These are phyloP conservation scores for Caenorhabditis sinica DNA, from an alignment of 2,888 invertebrate species.

Conservation along the genomic window DNA sequence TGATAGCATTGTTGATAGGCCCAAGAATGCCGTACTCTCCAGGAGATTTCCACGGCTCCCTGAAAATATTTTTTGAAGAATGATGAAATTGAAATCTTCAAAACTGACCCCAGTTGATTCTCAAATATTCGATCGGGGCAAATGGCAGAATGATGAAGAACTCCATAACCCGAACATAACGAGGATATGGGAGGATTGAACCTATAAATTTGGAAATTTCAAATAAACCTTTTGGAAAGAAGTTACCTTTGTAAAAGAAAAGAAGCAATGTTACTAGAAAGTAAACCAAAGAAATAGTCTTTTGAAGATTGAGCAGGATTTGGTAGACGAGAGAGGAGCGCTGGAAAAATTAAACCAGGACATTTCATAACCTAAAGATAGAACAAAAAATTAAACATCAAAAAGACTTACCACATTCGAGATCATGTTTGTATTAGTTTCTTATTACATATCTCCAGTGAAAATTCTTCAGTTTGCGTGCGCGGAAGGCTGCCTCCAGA, in stretches of 20 bases:
- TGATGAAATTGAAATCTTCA: neutral
- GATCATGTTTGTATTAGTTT: conserved; percentile 37
- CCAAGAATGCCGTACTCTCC: conserved; percentile 68
- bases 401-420: conserved; percentile 50
- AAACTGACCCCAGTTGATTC: conserved; percentile 77
- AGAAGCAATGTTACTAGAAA: conserved; percentile 62
- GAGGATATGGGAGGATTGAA: conserved; percentile 70
- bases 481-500: conserved; percentile 33
- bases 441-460: conserved; percentile 30
- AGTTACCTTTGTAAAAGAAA: conserved; percentile 67
- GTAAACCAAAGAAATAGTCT: conserved; percentile 58
- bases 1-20: conserved; percentile 57
- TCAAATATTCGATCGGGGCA: conserved; percentile 75
- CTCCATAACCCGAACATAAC: conserved; percentile 76
- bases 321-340: conserved; percentile 70
- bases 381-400: neutral
- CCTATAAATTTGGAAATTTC: conserved; percentile 56
- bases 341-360: conserved; percentile 37
- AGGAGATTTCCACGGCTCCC: conserved; percentile 68
- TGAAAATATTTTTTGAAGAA: conserved; percentile 19
- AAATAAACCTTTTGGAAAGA: neutral
- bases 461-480: conserved; percentile 22
- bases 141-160: conserved; percentile 74
- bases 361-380: conserved; percentile 3
- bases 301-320: conserved; percentile 60